Evolutionary conservation across 2,888 invertebrate species (phyloP), one percentile per base, ranked within the genome.

Genomic region (Folsomia manolachei): DNA sequence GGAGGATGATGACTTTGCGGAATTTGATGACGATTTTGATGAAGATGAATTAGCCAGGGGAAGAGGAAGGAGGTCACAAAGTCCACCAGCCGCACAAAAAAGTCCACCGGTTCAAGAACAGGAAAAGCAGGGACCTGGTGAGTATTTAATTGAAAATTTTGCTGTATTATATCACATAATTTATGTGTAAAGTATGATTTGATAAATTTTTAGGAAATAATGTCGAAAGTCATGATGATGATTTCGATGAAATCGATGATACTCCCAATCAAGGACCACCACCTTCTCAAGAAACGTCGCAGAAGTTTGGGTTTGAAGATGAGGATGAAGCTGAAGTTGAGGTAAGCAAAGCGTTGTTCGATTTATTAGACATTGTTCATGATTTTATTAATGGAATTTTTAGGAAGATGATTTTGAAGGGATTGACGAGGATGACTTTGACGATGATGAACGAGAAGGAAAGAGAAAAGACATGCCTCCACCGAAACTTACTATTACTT

Each of bases 1-100:
- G 2, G 74, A 75, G 14, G 76, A 79, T n/a, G 80, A 80, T 65
- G 80, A 80, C 70, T 80, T 80, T 72, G 78, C 80, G 11, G 80
- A 80, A 63, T 80, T 80, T 73, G 80, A 80, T 69, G 78, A 80
- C 71, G 80, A 79, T 52, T 80, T 80, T 63, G 80, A 79, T 52
- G 79, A 80, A 61, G 78, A 78, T 66, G 77, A 75, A n/a, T 52
- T 75, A 23, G 18, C 75, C 27, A 39, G 67, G n/a, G 52, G 70
- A 0, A 25, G 71, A 51, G 72, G 51, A 2, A 26, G 71, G 19
- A 27, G 72, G 61, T 64, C 72, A 71, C 18, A 56, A 21, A 56
- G 56, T 67, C 60, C 67, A 19, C 2, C 56, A 1, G n/a, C 56
- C 2, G 56, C 23, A 39, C 7, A 39, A 14, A 39, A 39, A 39